phyloP scores from a whole-genome alignment of 2,113 vertebrate species.

The Spea bombifrons region DNA sequence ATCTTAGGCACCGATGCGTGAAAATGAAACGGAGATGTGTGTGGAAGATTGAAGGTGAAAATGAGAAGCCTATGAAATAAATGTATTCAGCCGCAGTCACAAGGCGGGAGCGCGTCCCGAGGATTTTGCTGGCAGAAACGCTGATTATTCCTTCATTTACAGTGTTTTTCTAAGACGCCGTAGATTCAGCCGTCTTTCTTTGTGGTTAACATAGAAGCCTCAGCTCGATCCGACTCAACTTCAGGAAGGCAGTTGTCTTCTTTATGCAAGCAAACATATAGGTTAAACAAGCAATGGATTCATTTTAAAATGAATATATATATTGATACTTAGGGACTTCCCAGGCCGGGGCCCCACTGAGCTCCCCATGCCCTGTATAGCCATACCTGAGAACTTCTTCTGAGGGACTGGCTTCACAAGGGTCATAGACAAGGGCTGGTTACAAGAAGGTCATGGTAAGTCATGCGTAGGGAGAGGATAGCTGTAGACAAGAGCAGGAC shows the following conservation, averaged over 20 bases:
- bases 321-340: no score
- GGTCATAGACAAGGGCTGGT: no score
- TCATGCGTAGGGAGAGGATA: no score
- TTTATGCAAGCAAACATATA: background rate
- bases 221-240: background rate
- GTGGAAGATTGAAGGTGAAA: constrained; percentile 5
- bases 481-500: no score
- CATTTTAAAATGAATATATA: background rate
- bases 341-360: no score
- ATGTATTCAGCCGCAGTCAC: background rate
- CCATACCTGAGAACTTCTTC: no score
- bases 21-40: constrained; percentile 5
- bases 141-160: background rate
- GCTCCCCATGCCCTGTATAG: no score
- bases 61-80: background rate
- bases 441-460: no score
- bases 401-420: no score
- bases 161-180: background rate
- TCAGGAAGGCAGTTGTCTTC: background rate
- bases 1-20: background rate
- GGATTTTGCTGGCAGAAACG: background rate
- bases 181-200: constrained; percentile 2
- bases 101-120: background rate
- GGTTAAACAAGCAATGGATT: background rate
- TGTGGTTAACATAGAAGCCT: constrained; percentile 14